Base-by-base conservation (phyloP, 53 echinoderm and acorn worm genomes). In the Holothuria scabra region DNA sequence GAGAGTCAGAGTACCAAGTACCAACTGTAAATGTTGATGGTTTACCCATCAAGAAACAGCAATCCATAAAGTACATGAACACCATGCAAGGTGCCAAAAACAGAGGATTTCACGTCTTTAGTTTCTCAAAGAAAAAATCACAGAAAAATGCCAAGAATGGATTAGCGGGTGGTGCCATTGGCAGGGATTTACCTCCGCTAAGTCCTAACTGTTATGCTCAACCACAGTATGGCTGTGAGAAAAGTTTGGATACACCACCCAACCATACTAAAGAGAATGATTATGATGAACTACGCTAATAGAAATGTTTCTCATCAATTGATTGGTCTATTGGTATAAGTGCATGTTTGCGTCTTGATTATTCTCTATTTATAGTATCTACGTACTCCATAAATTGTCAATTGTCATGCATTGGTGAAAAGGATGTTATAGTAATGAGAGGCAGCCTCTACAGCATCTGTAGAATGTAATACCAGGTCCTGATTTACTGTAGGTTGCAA, bases 1-100 rank as follows among this genome's bases (percentile, higher is more conserved):
- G 58, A 28, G 78, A 78, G 3, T 78, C 78, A 0, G 33, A 57
- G 18, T 78, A 78, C 31, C 78, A 78, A 31, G 78, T 78, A 30
- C 78, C 78, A 13, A 11, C 23, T 28, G 78, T 78, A 11, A 13
- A 78, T 28, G 59, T 31, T 31, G 29, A 78, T 48, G n/a, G 78
- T 1, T 13, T 5, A 10, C 29, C 78, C 10, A 78, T 57, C 3
- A 78, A 78, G 34, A 56, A 28, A 31, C 28, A 29, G 59, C 57
- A 31, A 11, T 78, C 78, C 18, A 56, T 52, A 9, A 78, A 78
- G 31, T 78, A 78, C 21, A 78, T 78, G 78, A 78, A 78, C 32
- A 78, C 78, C 23, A 25, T 78, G 58, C 26, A 56, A 56, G 58
- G 16, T 32, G 76, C 24, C 16, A 78, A 57, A 29, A 57, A 28